Evolutionary conservation across 2,113 vertebrate genomes (phyloP), one percentile per base, ranked within the genome.

Genomic region (Dicerorhinus sumatrensis): DNA sequence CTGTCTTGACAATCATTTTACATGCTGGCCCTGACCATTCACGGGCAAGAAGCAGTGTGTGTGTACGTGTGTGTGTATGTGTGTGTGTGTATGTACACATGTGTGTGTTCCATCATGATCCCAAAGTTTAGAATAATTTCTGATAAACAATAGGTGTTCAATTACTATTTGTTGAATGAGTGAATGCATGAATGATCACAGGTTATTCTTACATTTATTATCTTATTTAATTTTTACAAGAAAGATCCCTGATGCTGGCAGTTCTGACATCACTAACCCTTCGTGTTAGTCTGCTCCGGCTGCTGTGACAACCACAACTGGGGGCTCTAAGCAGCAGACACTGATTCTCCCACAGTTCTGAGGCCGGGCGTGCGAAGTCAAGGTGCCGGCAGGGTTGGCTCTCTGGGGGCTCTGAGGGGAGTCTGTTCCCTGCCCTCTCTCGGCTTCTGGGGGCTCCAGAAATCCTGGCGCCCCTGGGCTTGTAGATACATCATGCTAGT

Each of bases 251-350:
- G 17, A 54, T 8, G 18, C 36, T 3, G 51, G 12, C 29, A 5
- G 33, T 6, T 51, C 60, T 18, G 21, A 18, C 8, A 1, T n/a
- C 0, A 2, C 14, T 3, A 10, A 17, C 25, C 25, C 62, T 1
- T 13, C 4, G 33, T 14, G 13, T 25, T 8, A 36, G 33, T 25
- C n/a, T 20, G 33, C 23, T 3, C 33, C 21, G 10, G 17, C n/a
- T 42, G 8, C 46, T 2, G 0, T 18, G 6, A 21, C 33, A 5
- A 13, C 31, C 73, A 13, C 46, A 27, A n/a, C 39, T 0, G 21
- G 13, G 23, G 16, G 27, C 54, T 1, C 17, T 10, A 31, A 54
- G 69, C 25, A 33, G 21, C 11, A 42, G 36, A 20, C 20, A 75
- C 23, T 13, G 51, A 54, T 33, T 6, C 9, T 33, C 69, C 42